These are phyloP conservation scores for Holothuria glaberrima DNA, from an alignment of 35 echinoderm and acorn worm species.

Conservation along the genomic window DNA sequence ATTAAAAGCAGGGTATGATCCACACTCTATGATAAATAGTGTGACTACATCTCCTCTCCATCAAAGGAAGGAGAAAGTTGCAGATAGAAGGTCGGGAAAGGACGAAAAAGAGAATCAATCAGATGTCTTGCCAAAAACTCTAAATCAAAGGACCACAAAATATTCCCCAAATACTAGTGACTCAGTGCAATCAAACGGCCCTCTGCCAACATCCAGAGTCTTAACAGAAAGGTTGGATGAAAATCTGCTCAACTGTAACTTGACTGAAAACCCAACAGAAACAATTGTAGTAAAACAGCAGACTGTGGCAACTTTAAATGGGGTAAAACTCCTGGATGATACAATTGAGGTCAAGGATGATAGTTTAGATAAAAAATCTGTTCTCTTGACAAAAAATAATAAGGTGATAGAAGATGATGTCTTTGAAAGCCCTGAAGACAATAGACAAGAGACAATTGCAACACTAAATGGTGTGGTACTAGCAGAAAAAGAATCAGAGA, in stretches of 20 bases:
- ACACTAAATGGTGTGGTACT: conserved; percentile 33
- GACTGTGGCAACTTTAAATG: conserved; percentile 38
- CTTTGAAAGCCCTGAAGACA: conserved; percentile 24
- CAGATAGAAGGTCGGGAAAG: conserved; percentile 1
- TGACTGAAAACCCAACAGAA: not conserved
- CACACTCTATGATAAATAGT: not conserved
- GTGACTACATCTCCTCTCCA: not conserved
- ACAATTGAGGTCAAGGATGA: not conserved
- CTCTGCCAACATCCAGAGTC: conserved; percentile 17
- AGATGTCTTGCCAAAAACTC: conserved; percentile 33
- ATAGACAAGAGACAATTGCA: not conserved
- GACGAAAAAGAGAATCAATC: conserved; percentile 47
- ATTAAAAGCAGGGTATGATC: conserved; percentile 53
- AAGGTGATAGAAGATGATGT: conserved; percentile 16
- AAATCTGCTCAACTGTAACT: conserved; percentile 13
- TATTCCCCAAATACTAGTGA: conserved; percentile 39
- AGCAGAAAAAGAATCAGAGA: conserved; percentile 39
- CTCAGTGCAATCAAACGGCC: conserved; percentile 45
- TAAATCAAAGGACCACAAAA: conserved; percentile 39
- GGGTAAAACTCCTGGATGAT: conserved; percentile 38
- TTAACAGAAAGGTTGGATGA: conserved; percentile 46
- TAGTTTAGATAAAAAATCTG: not conserved
- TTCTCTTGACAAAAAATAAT: not conserved
- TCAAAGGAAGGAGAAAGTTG: conserved; percentile 5
- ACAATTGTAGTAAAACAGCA: conserved; percentile 21